phyloP scores from a whole-genome alignment of 1,140 invertebrate species.

The Hirudo medicinalis region DNA sequence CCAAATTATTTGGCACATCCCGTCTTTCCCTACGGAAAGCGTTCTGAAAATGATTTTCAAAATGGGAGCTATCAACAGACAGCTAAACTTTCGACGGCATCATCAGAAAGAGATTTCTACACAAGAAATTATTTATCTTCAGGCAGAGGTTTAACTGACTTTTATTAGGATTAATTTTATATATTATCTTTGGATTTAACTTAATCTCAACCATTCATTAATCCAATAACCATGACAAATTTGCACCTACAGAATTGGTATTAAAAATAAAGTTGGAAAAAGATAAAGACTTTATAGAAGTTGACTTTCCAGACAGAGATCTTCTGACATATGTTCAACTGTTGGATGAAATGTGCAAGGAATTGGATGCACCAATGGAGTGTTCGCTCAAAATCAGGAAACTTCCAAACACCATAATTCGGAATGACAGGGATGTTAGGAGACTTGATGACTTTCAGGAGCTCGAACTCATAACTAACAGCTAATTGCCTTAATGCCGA shows the following conservation, averaged over 20 bases:
- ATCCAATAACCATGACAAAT: not conserved
- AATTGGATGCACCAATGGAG: not conserved
- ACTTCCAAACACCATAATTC: slow-evolving; percentile 8
- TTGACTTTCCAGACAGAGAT: slow-evolving; percentile 7
- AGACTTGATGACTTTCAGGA: not conserved
- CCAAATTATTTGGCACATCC: slow-evolving; percentile 10
- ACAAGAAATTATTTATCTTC: too few species aligned
- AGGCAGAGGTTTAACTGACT: too few species aligned
- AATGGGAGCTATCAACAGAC: too few species aligned
- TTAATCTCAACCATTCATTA: too few species aligned
- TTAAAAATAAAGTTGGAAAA: slow-evolving; percentile 8
- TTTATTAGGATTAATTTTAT: too few species aligned
- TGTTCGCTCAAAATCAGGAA: not conserved
- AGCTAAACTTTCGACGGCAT: too few species aligned
- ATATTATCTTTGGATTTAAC: too few species aligned
- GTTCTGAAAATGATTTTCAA: too few species aligned
- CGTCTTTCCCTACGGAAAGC: not conserved
- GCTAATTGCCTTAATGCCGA: too few species aligned
- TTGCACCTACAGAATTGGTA: not conserved
- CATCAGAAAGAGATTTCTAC: too few species aligned
- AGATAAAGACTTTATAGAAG: slow-evolving; percentile 6
- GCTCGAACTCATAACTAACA: not conserved
- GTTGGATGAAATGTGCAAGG: not conserved
- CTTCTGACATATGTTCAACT: not conserved
- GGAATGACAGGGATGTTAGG: slow-evolving; percentile 9